Conservation (phyloP, 1,140 invertebrate species). For the Panagrolaimus sp. region DNA sequence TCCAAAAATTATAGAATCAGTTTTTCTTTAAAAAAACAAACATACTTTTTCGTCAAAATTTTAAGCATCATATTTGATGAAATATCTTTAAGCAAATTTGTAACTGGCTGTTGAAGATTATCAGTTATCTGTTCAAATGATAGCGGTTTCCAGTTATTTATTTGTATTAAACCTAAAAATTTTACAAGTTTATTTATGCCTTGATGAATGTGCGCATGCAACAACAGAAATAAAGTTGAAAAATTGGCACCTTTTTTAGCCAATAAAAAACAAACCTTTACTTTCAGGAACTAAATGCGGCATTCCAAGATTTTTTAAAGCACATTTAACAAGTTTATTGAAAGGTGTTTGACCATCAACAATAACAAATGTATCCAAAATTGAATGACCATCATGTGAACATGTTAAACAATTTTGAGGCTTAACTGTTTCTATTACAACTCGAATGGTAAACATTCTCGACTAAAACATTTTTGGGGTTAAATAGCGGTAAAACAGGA, state of each 20-base stretch:
- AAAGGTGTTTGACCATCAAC: slow-evolving; percentile 35
- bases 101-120: slow-evolving; percentile 42
- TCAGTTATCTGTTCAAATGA: slow-evolving; percentile 44
- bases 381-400: slow-evolving; percentile 33
- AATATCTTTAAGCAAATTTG: slow-evolving; percentile 43
- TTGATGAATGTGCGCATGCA: no score
- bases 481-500: no score
- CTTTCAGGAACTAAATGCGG: slow-evolving; percentile 38
- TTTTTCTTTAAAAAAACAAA: no score
- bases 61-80: slow-evolving; percentile 43
- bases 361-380: slow-evolving; percentile 45
- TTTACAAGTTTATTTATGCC: no score
- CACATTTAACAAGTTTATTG: slow-evolving; percentile 38
- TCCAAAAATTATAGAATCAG: no score
- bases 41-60: slow-evolving; percentile 49
- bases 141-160: slow-evolving; percentile 48
- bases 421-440: slow-evolving; percentile 40
- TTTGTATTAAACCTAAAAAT: slow-evolving; percentile 37
- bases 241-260: no score
- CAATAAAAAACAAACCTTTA: slow-evolving; percentile 22
- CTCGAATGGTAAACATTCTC: slow-evolving; percentile 44
- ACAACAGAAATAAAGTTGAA: no score
- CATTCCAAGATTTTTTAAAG: slow-evolving; percentile 39
- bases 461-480: no score
- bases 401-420: slow-evolving; percentile 41